Conservation (phyloP, 92 coral and sea anemone genomes). For the Zoanthus gigantus region DNA sequence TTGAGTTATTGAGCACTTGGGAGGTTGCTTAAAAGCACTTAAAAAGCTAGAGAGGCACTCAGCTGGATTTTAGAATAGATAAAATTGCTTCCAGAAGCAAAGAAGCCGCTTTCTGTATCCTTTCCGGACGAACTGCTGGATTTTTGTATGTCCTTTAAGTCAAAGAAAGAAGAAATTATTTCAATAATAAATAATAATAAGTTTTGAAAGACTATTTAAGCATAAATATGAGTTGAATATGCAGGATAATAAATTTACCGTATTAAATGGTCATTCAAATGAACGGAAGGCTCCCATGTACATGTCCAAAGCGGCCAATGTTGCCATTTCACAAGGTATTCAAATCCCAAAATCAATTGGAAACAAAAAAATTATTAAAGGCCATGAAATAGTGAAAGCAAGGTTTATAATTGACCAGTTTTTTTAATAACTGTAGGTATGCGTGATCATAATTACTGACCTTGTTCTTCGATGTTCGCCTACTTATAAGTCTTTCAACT, state of each 20-base stretch:
- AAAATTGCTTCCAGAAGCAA: not conserved
- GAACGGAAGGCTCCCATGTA: not conserved
- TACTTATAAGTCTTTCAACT: constrained; percentile 59
- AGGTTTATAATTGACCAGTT: not conserved
- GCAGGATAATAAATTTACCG: too few species aligned
- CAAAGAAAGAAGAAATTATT: too few species aligned
- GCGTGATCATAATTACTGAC: constrained; percentile 4
- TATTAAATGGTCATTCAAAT: too few species aligned
- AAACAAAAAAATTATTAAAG: not conserved
- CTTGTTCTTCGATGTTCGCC: constrained; percentile 42
- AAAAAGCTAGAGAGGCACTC: too few species aligned
- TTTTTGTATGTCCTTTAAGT: too few species aligned
- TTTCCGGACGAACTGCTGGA: too few species aligned
- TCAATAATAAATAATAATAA: too few species aligned
- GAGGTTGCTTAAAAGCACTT: too few species aligned
- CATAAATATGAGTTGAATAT: too few species aligned
- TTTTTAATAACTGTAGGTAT: constrained; percentile 1
- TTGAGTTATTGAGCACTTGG: too few species aligned
- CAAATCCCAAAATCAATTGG: constrained; percentile 23
- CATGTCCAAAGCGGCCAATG: constrained; percentile 17
- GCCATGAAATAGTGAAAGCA: constrained; percentile 2
- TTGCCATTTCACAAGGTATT: constrained; percentile 27
- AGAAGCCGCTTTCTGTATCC: constrained; percentile 11
- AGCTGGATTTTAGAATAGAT: not conserved
- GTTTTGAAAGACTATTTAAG: too few species aligned